Conservation (phyloP, 2,888 invertebrate genomes). For the Drosophila fulvimacula region DNA sequence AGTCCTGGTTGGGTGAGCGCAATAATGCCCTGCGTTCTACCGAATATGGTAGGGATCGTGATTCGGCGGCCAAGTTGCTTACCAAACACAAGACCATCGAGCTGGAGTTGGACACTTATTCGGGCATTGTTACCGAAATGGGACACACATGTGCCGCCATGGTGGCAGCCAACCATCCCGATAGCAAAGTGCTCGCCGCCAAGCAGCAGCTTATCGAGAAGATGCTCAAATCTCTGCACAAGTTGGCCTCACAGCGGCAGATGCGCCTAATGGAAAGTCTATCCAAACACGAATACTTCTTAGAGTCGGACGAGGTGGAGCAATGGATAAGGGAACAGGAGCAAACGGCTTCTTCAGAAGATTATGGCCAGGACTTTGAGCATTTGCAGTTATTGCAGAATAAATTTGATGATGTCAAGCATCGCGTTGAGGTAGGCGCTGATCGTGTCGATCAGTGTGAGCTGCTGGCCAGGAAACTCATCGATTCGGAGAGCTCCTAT, state of each 20-base stretch:
- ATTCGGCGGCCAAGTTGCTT: conserved; percentile 95
- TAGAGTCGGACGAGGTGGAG: conserved; percentile 95
- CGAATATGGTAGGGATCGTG: conserved; percentile 95
- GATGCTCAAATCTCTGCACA: conserved; percentile 92
- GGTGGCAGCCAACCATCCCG: conserved; percentile 92
- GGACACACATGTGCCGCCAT: conserved; percentile 93
- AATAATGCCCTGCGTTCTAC: conserved; percentile 92
- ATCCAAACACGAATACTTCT: conserved; percentile 95
- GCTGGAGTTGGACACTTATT: conserved; percentile 95
- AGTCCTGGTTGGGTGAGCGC: conserved; percentile 96
- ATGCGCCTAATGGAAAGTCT: conserved; percentile 95
- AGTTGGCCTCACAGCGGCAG: conserved; percentile 91
- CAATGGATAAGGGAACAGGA: conserved; percentile 97
- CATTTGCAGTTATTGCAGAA: conserved; percentile 93
- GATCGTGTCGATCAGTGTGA: conserved; percentile 96
- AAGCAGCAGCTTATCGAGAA: conserved; percentile 91
- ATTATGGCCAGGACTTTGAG: conserved; percentile 97
- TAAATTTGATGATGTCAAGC: conserved; percentile 97
- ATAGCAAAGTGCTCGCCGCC: conserved; percentile 91
- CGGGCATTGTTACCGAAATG: conserved; percentile 96
- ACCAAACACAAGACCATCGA: conserved; percentile 98
- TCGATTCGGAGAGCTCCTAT: conserved; percentile 94
- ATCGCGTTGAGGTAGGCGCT: conserved; percentile 94
- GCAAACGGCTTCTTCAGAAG: conserved; percentile 94
- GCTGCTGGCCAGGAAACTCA: conserved; percentile 94